Conservation (phyloP, 2,113 vertebrate genomes). For the Hydropotes inermis region DNA sequence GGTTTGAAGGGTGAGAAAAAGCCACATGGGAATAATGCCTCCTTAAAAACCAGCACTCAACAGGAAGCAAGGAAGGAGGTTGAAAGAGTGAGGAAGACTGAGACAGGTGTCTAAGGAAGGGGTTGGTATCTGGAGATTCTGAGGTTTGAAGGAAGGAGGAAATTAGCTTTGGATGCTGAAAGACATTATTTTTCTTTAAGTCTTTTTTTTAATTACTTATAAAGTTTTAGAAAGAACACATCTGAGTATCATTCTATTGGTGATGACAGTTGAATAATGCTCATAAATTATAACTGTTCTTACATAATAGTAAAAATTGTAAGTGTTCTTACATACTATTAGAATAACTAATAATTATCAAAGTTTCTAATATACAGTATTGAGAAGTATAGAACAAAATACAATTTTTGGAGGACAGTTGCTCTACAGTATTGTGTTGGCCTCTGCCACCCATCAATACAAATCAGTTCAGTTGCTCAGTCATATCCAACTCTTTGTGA, state of each 20-base stretch:
- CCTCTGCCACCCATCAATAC: not conserved
- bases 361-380: not conserved
- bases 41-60: not conserved
- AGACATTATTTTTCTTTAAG: not conserved
- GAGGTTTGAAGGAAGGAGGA: not conserved
- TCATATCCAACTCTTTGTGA: fast-evolving
- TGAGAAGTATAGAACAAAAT: not conserved
- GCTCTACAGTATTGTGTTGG: not conserved
- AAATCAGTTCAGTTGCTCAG: not conserved
- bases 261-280: not conserved
- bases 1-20: constrained; percentile 35
- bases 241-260: not conserved
- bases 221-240: not conserved
- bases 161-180: not conserved
- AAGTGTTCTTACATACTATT: not conserved
- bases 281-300: not conserved
- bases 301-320: not conserved
- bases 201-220: not conserved
- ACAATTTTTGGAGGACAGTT: not conserved
- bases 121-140: not conserved
- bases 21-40: not conserved
- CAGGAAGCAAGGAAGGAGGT: not conserved
- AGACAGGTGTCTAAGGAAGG: not conserved
- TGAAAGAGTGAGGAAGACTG: not conserved
- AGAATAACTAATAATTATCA: not conserved